Evolutionary conservation across 1,140 invertebrate genomes (phyloP), one percentile per base, ranked within the genome.

Genomic region (Trachelipus rathkii): DNA sequence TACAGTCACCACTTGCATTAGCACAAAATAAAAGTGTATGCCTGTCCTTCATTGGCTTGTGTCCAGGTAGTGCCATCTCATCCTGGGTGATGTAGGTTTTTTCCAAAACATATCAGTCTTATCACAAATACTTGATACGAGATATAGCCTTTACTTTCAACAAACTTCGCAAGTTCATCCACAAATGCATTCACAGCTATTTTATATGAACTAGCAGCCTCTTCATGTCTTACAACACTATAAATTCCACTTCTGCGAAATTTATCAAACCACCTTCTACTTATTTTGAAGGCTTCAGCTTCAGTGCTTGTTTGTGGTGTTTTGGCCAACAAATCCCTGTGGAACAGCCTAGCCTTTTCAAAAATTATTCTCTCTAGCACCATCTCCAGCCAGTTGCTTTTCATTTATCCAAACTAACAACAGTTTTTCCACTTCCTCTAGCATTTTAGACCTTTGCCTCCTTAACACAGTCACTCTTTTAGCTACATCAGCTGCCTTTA

Each of bases 41-140:
- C 68, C 85, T 82, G 82, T 87, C 85, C 81, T 87, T 87, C 46
- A 82, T 82, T 53, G 83, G 82, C 81, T 87, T 87, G 81, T 84
- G 85, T 68, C 86, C 85, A 23, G 83, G 80, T 74, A 83, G 80
- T 71, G 80, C 76, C 79, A 85, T 85, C 74, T 86, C 83, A 68
- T 83, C 80, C 79, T 83, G 79, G 10, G 83, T 82, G 78, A 86
- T 83, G 82, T 82, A 86, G 68, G 84, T 87, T 82, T 86, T 82
- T 87, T 87, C 85, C 85, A 87, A 82, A 84, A 87, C 1, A 86
- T 74, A 24, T 82, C 84, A 45, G 83, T 85, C 5, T 66, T 46
- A 74, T 66, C 50, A 45, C 69, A 78, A 78, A 78, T 15, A 78
- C 71, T 76, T 78, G 74, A 33, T n/a, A 73, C 13, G 21, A 44